Percentiles rank a stretch among this genome's conserved stretches.
Conservation (phyloP, 2,888 invertebrate species). For the Teleiodes luculella region DNA sequence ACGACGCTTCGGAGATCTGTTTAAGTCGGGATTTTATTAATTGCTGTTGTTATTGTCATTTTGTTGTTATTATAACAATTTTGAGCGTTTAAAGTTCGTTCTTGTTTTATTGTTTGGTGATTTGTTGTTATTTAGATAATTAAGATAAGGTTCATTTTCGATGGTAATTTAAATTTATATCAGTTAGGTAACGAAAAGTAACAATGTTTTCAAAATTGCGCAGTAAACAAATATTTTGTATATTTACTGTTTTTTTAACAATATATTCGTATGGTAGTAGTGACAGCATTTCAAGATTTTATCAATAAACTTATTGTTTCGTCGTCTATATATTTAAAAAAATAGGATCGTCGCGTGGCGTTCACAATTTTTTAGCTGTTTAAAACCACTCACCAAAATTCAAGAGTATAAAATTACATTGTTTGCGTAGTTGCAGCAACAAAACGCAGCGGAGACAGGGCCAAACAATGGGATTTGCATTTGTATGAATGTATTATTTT, state of each 20-base stretch:
- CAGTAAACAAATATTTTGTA: no score
- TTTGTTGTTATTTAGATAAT: conserved; percentile 19
- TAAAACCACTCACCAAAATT: conserved; percentile 23
- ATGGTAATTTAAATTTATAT: no score
- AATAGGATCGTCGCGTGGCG: not conserved
- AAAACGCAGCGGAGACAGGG: conserved; percentile 32
- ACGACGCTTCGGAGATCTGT: conserved; percentile 42
- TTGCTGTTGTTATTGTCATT: conserved; percentile 12
- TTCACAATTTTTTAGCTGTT: not conserved
- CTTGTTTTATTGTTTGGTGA: conserved; percentile 15
- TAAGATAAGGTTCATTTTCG: no score
- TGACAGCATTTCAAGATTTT: no score
- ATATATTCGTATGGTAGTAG: no score
- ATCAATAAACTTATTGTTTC: no score
- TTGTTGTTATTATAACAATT: conserved; percentile 15
- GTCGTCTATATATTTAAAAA: no score
- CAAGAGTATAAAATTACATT: conserved; percentile 18
- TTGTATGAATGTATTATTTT: conserved; percentile 49
- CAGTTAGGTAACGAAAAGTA: no score
- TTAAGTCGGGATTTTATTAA: conserved; percentile 18
- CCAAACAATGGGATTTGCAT: conserved; percentile 46
- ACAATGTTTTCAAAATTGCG: no score
- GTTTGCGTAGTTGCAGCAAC: conserved; percentile 22
- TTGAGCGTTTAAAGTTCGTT: conserved; percentile 22
- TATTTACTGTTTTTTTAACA: no score